Conservation (phyloP, 2,888 invertebrate genomes). For the Ophioninae sp. region DNA sequence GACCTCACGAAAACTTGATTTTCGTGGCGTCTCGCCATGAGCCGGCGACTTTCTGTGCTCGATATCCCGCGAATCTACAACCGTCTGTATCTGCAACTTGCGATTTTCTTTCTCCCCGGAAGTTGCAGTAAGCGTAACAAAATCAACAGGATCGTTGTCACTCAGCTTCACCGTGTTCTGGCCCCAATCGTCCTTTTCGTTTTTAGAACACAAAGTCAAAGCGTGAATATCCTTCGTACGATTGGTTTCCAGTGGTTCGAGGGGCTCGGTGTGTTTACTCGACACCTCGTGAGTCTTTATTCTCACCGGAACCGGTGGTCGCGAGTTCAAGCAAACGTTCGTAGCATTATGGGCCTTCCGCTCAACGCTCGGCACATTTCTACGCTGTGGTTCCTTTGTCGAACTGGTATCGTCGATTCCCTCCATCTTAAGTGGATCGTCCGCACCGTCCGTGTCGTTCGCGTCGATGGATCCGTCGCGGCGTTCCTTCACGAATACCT, state of each 20-base stretch:
- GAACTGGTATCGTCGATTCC: constrained; percentile 38
- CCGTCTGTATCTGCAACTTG: constrained; percentile 52
- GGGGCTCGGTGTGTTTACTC: constrained; percentile 54
- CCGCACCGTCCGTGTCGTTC: constrained; percentile 39
- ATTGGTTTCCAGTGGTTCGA: constrained; percentile 56
- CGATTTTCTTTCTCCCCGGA: constrained; percentile 57
- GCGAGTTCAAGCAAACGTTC: constrained; percentile 30
- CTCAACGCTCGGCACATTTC: constrained; percentile 41
- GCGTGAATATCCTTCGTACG: constrained; percentile 50
- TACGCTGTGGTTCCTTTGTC: constrained; percentile 28
- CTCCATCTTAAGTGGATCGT: constrained; percentile 61
- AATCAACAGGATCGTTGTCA: constrained; percentile 53
- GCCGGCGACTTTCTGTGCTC: constrained; percentile 70
- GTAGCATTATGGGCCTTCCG: constrained; percentile 25
- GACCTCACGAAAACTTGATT: constrained; percentile 66
- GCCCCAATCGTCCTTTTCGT: constrained; percentile 56
- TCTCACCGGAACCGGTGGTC: constrained; percentile 16
- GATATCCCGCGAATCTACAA: constrained; percentile 66
- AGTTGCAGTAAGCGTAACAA: constrained; percentile 37
- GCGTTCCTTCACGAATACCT: constrained; percentile 59
- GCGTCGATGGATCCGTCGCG: constrained; percentile 43
- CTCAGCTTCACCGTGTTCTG: constrained; percentile 50
- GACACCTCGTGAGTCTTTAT: constrained; percentile 43
- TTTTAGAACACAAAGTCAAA: constrained; percentile 38
- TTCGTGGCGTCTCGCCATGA: constrained; percentile 69